These are phyloP conservation scores for Phaedon cochleariae DNA, from an alignment of 2,888 invertebrate species.

Conservation along the genomic window DNA sequence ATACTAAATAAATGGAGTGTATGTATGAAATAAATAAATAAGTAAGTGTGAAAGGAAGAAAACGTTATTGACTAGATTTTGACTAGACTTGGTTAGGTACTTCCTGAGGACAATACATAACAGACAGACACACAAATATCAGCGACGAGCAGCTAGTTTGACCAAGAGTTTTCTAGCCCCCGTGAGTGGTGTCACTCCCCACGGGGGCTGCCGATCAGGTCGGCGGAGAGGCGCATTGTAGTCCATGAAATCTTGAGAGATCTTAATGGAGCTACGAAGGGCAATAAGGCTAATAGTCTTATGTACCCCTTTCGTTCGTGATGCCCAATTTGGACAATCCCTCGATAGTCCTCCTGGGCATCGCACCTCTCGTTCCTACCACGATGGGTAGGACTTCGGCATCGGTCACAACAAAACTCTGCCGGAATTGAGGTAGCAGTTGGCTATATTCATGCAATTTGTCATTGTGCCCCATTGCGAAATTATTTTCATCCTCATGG, in stretches of 20 bases:
- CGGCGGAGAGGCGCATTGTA: conserved; percentile 41
- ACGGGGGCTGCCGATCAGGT: background rate
- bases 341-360: conserved; percentile 47
- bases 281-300: conserved; percentile 45
- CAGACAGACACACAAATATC: background rate
- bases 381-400: conserved; percentile 50
- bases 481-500: conserved; percentile 36
- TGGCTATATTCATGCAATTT: conserved; percentile 46
- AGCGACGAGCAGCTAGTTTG: background rate
- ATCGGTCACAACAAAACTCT: conserved; percentile 19
- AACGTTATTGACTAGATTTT: no score
- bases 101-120: background rate
- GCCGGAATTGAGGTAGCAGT: conserved; percentile 39
- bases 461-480: conserved; percentile 27
- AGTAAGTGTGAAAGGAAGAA: no score
- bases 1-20: no score
- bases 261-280: conserved; percentile 46
- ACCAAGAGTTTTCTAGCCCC: background rate
- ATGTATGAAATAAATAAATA: no score
- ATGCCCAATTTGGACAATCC: conserved; percentile 43
- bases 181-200: background rate
- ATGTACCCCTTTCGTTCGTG: conserved; percentile 26
- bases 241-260: conserved; percentile 50
- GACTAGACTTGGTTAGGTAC: no score
- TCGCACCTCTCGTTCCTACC: conserved; percentile 45